These are phyloP conservation scores for Uropsilus gracilis DNA, from an alignment of 2,113 vertebrate species.

Conservation along the genomic window DNA sequence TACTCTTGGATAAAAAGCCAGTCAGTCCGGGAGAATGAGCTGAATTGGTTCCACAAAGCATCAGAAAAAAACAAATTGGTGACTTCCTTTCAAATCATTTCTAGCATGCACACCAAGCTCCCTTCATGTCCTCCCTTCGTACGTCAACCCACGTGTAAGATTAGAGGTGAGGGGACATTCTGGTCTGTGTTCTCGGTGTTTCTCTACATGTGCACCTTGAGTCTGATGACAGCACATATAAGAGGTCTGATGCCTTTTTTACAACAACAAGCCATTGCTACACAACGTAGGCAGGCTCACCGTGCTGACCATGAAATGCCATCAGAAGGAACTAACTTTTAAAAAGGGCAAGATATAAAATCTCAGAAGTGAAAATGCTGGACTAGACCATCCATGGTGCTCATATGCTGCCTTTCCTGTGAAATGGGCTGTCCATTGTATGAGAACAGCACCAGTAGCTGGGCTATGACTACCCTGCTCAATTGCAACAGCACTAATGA, in stretches of 20 bases:
- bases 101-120: not conserved
- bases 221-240: not conserved
- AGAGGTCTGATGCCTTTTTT: not conserved
- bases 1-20: conserved; percentile 23
- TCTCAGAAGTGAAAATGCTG: not conserved
- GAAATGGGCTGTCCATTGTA: not conserved
- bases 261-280: not conserved
- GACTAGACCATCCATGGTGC: not conserved
- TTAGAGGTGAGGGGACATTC: not conserved
- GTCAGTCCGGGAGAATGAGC: not conserved
- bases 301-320: not conserved
- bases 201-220: not conserved
- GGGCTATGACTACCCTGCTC: not conserved
- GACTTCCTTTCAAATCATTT: not conserved
- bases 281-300: not conserved
- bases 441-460: not conserved
- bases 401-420: not conserved
- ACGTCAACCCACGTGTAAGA: not conserved
- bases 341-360: not conserved
- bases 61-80: not conserved
- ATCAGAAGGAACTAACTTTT: not conserved
- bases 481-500: not conserved
- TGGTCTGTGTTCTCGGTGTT: accelerated
- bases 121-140: not conserved
- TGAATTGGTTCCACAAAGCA: not conserved